Evolutionary conservation across 2,797 vertebrate species (phyloP).

Genomic region (Myotis vivesi): DNA sequence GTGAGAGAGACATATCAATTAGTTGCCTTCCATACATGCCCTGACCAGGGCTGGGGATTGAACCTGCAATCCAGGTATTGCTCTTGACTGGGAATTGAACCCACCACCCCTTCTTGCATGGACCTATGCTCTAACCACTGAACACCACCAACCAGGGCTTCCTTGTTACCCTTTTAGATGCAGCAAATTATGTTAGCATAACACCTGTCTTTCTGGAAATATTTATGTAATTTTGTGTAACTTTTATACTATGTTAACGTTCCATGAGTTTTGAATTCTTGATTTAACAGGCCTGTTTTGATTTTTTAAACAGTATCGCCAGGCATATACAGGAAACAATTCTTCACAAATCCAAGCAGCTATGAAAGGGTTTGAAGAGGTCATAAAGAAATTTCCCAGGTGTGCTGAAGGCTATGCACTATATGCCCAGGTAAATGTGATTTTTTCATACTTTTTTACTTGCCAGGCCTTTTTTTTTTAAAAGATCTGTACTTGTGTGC

Average conservation of each 20-base stretch:
- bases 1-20: too few species aligned
- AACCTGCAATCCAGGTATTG: too few species aligned
- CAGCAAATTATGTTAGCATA: slow-evolving; percentile 4
- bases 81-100: too few species aligned
- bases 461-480: not conserved
- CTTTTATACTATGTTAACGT: not conserved
- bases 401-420: slow-evolving; percentile 99
- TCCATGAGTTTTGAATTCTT: not conserved
- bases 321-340: slow-evolving; percentile 98
- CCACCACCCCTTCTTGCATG: too few species aligned
- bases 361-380: slow-evolving; percentile 97
- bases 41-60: too few species aligned
- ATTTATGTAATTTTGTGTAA: not conserved
- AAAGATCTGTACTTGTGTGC: not conserved
- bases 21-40: too few species aligned
- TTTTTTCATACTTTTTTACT: not conserved
- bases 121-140: too few species aligned
- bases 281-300: not conserved
- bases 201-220: slow-evolving; percentile 7
- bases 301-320: slow-evolving; percentile 91
- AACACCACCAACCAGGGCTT: too few species aligned
- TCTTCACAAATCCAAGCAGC: slow-evolving; percentile 94
- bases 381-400: slow-evolving; percentile 95
- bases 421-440: slow-evolving; percentile 93
- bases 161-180: not conserved